Evolutionary conservation across 23 tunicate species (phyloP), one percentile per base, ranked within the genome.

Genomic region (Ciona savignyi): DNA sequence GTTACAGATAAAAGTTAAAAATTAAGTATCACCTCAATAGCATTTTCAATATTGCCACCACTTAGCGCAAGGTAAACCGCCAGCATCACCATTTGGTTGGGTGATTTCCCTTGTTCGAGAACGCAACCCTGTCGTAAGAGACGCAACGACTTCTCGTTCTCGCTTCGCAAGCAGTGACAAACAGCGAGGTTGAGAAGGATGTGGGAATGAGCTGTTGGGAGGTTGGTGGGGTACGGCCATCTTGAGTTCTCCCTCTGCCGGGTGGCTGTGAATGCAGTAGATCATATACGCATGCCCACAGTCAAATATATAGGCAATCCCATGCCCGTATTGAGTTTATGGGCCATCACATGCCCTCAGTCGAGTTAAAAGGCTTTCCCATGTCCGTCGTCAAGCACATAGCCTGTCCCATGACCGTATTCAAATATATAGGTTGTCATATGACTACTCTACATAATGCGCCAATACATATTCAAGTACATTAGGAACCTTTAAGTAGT

Each of bases 151-250:
- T 88, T 88, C 29, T 88, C 88, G 62, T 75, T 74, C 49, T 88
- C 96, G 76, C 96, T 88, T 60, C 96, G 70, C 60, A 88, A 65
- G 60, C 84, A 83, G 80, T 88, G 96, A 4, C 88, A 80, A 22
- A 32, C 73, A 11, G 97, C 89, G 2, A 78, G 73, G 42, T 90
- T 90, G 78, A 84, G n/a, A 2, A 62, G 32, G 90, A 90, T 83
- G 85, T 75, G 84, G 2, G 65, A 82, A 30, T 79, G 86, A 23
- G 97, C 89, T 51, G 62, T 64, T 1, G 23, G 1, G 22, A 84
- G 25, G 67, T 66, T 75, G 22, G 82, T 0, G 34, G 89, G 89
- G 63, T 78, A 77, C 21, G 70, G 75, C 82, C 89, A 84, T 11
- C 61, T 49, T 11, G 61, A 11, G 20, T 49, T 49, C 20, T 49